Percentiles rank a stretch among this genome's conserved stretches.
Evolutionary conservation across 1,140 invertebrate genomes (phyloP).

Genomic region (Caerostris extrusa): DNA sequence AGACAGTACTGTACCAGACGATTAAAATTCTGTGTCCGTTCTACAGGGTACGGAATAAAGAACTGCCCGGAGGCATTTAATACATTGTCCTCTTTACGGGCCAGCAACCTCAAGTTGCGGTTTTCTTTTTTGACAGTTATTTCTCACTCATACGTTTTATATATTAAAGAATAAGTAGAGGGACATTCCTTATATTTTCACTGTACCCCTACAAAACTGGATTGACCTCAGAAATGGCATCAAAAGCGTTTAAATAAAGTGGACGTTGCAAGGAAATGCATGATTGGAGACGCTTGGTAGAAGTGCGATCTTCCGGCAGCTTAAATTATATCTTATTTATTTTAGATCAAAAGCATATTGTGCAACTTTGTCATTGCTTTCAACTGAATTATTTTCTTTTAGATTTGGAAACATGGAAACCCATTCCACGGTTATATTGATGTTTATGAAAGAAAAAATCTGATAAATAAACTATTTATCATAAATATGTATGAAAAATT

Average conservation of each 20-base stretch:
- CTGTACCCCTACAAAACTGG: neutral
- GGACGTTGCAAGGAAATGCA: neutral
- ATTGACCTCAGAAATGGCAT: neutral
- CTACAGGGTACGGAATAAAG: neutral
- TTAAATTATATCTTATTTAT: neutral
- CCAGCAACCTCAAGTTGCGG: slow-evolving; percentile 31
- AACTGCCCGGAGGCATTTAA: neutral
- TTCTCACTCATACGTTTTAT: neutral
- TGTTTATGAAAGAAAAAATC: no score
- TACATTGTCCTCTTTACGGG: slow-evolving; percentile 58
- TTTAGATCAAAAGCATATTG: neutral
- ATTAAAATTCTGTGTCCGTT: slow-evolving; percentile 63
- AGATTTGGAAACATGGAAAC: neutral
- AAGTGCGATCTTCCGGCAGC: neutral
- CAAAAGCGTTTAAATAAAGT: neutral
- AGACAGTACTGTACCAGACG: neutral
- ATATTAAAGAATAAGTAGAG: neutral
- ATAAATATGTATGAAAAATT: no score
- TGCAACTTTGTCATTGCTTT: neutral
- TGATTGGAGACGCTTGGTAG: neutral
- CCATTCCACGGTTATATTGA: neutral
- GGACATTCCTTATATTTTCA: neutral
- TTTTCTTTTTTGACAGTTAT: neutral
- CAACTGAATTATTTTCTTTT: neutral
- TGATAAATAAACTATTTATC: no score